phyloP scores from a whole-genome alignment of 37 sponge, comb jelly and placozoan genomes.

The Trichoplax adhaerens region DNA sequence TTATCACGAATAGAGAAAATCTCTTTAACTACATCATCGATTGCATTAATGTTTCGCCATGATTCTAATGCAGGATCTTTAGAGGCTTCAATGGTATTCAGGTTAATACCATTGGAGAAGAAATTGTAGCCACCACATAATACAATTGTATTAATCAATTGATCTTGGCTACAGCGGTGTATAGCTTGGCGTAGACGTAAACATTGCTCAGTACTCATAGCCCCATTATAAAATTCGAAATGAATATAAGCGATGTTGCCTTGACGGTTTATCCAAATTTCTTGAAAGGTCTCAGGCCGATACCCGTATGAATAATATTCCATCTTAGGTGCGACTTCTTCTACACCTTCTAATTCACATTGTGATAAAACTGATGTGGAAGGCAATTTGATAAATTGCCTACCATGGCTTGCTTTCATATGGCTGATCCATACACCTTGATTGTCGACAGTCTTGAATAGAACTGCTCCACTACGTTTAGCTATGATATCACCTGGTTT shows the following conservation, averaged over 20 bases:
- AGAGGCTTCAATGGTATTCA: conserved; percentile 6
- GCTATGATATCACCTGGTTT: background rate
- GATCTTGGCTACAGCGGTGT: background rate
- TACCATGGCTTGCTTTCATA: background rate
- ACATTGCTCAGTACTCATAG: conserved; percentile 10
- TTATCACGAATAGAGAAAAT: conserved; percentile 5
- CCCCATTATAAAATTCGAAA: conserved; percentile 12
- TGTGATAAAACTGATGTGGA: background rate
- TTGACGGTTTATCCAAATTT: too few species aligned
- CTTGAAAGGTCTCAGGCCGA: too few species aligned
- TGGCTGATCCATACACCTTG: conserved; percentile 8
- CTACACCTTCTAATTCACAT: too few species aligned
- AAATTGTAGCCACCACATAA: background rate
- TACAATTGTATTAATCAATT: background rate
- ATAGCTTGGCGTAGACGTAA: background rate
- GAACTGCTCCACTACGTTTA: conserved; percentile 5
- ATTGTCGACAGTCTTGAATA: conserved; percentile 2
- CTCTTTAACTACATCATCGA: conserved; percentile 3
- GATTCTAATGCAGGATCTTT: conserved; percentile 7
- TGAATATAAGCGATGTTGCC: conserved; percentile 5
- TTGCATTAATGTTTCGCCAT: conserved; percentile 7
- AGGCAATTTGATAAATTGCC: conserved; percentile 10
- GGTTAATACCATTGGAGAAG: conserved; percentile 14
- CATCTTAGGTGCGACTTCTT: too few species aligned
- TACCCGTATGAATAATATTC: too few species aligned